Percentiles rank a stretch among this genome's conserved stretches.
phyloP scores from a whole-genome alignment of 1,140 invertebrate species.

The Neoseiulus cucumeris region DNA sequence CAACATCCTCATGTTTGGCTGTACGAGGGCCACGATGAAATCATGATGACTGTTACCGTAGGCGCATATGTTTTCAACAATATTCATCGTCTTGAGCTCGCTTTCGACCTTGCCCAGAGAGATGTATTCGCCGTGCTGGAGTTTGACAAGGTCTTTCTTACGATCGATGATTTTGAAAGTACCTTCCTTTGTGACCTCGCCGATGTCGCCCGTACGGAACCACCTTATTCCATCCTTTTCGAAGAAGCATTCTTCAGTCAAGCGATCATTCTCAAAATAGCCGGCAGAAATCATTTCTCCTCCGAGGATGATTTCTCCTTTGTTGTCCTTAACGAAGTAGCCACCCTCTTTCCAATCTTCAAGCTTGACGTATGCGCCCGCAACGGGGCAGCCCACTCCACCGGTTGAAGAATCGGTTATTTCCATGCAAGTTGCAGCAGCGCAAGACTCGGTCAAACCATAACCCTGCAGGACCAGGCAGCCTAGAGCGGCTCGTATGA shows the following conservation, averaged over 20 bases:
- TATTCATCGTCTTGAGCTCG: conserved; percentile 68
- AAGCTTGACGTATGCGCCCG: conserved; percentile 22
- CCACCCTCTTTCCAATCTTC: conserved; percentile 27
- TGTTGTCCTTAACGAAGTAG: conserved; percentile 22
- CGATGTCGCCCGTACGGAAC: conserved; percentile 35
- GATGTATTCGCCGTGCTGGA: conserved; percentile 32
- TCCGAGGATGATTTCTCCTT: conserved; percentile 36
- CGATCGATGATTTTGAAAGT: conserved; percentile 26
- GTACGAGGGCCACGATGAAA: conserved; percentile 66
- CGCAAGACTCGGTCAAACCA: conserved; percentile 83
- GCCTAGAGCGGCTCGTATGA: conserved; percentile 79
- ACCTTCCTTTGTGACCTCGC: background rate
- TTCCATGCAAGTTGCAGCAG: conserved; percentile 21
- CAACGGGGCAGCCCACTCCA: conserved; percentile 22
- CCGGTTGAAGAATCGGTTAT: conserved; percentile 21
- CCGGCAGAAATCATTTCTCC: conserved; percentile 35
- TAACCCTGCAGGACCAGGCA: conserved; percentile 73
- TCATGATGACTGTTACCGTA: conserved; percentile 64
- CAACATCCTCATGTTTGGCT: background rate
- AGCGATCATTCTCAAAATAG: conserved; percentile 34
- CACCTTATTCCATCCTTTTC: conserved; percentile 25
- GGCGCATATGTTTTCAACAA: conserved; percentile 85
- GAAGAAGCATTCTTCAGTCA: conserved; percentile 33
- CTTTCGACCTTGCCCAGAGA: conserved; percentile 69
- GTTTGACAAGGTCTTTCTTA: conserved; percentile 35